Percentiles rank a stretch among this genome's conserved stretches.
Evolutionary conservation across 2,797 vertebrate species (phyloP).

Genomic region (Crax fasciolata): DNA sequence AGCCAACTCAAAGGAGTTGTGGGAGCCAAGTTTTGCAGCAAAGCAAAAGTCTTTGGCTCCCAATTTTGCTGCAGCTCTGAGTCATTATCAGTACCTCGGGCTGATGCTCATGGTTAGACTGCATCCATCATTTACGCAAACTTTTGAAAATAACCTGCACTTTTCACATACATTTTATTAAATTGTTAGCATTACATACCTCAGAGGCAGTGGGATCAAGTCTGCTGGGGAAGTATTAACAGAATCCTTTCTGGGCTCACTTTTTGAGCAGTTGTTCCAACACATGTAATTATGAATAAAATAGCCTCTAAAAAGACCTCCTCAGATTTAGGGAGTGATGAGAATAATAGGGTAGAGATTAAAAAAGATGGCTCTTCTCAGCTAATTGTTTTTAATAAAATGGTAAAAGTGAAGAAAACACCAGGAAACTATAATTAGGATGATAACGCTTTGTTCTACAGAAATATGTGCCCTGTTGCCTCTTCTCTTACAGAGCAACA

Average conservation of each 20-base stretch:
- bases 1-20: background rate
- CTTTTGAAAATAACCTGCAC: slow-evolving; percentile 11
- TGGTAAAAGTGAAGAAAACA: slow-evolving; percentile 78
- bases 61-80: background rate
- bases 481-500: slow-evolving; percentile 60
- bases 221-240: slow-evolving; percentile 55
- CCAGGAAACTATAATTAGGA: slow-evolving; percentile 77
- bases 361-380: slow-evolving; percentile 74
- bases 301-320: slow-evolving; percentile 73
- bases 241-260: slow-evolving; percentile 69
- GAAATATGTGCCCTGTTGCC: slow-evolving; percentile 67
- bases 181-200: background rate
- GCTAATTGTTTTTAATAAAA: slow-evolving; percentile 83
- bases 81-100: background rate
- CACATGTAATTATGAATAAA: slow-evolving; percentile 78
- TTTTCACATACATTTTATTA: slow-evolving; percentile 56
- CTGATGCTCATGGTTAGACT: background rate
- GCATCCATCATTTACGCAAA: background rate
- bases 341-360: slow-evolving; percentile 79
- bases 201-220: slow-evolving; percentile 42
- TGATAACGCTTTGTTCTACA: slow-evolving; percentile 79
- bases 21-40: background rate
- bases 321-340: slow-evolving; percentile 69
- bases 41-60: background rate
- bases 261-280: slow-evolving; percentile 69